Percentiles rank a stretch among this genome's conserved stretches.
Conservation (phyloP, 2,113 vertebrate genomes). For the Pteruthius melanotis region DNA sequence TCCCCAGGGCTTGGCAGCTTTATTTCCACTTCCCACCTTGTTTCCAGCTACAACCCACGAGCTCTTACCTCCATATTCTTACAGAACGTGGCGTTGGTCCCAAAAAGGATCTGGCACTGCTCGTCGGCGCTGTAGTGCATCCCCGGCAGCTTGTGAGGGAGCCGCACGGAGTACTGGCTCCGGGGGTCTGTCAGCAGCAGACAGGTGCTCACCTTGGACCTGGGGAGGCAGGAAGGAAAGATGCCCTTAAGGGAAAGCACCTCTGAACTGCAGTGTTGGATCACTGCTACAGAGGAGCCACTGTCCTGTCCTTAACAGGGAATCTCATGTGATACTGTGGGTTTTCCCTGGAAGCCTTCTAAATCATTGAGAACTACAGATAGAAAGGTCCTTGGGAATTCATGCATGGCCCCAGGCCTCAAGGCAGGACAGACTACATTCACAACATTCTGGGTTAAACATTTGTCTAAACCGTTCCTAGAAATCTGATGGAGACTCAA, state of each 20-base stretch:
- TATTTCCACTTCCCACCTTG: background rate
- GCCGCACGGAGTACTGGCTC: slow-evolving; percentile 79
- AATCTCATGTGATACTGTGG: background rate
- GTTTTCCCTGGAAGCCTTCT: background rate
- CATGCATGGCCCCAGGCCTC: background rate
- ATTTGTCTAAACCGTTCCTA: background rate
- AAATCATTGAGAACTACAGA: background rate
- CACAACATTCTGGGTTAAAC: background rate
- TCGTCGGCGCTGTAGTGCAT: slow-evolving; percentile 97
- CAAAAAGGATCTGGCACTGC: slow-evolving; percentile 97
- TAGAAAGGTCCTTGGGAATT: background rate
- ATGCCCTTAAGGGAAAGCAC: background rate
- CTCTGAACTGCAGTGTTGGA: background rate
- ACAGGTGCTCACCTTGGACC: slow-evolving; percentile 90
- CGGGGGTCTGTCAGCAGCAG: slow-evolving; percentile 87
- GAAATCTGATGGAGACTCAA: background rate
- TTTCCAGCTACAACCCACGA: background rate
- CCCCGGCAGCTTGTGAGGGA: slow-evolving; percentile 91
- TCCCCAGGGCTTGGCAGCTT: background rate
- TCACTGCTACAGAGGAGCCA: background rate
- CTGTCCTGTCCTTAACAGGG: background rate
- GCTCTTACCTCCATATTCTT: slow-evolving; percentile 91
- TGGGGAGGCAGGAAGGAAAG: slow-evolving; percentile 50
- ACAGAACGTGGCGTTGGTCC: slow-evolving; percentile 95
- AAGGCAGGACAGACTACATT: background rate